A percentile compares a stretch with the other conserved stretches of the same genome.
Evolutionary conservation across 2,797 vertebrate genomes (phyloP).

Genomic region (Petrocephalus schoutedeni): DNA sequence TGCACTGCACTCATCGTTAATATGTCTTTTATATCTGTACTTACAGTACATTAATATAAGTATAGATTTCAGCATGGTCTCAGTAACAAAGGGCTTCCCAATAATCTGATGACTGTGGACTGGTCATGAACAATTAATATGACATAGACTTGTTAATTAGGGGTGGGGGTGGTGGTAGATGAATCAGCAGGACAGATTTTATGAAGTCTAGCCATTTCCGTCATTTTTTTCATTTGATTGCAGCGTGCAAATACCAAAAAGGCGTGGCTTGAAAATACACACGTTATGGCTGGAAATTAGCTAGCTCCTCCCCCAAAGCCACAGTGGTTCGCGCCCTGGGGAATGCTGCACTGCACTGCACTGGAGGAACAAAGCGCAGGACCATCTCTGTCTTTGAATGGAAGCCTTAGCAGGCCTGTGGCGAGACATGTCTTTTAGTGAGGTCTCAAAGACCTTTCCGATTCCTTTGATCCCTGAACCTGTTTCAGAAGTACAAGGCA

Average conservation of each 20-base stretch:
- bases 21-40: no score
- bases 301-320: neutral
- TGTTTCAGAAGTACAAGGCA: conserved; percentile 42
- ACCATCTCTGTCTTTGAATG: neutral
- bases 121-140: neutral
- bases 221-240: neutral
- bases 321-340: neutral
- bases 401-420: neutral
- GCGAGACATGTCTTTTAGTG: neutral
- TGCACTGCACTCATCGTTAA: neutral
- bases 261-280: neutral
- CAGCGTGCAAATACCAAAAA: neutral
- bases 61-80: no score
- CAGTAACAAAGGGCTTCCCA: no score
- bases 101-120: neutral
- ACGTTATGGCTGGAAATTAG: neutral
- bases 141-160: neutral
- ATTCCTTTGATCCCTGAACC: conserved; percentile 54
- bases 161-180: neutral
- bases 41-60: no score
- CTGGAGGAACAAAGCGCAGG: neutral
- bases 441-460: conserved; percentile 33
- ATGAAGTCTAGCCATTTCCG: neutral
- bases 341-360: neutral
- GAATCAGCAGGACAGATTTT: neutral